phyloP scores from a whole-genome alignment of 2,888 invertebrate genomes.

The Gymnosoma rotundatum region DNA sequence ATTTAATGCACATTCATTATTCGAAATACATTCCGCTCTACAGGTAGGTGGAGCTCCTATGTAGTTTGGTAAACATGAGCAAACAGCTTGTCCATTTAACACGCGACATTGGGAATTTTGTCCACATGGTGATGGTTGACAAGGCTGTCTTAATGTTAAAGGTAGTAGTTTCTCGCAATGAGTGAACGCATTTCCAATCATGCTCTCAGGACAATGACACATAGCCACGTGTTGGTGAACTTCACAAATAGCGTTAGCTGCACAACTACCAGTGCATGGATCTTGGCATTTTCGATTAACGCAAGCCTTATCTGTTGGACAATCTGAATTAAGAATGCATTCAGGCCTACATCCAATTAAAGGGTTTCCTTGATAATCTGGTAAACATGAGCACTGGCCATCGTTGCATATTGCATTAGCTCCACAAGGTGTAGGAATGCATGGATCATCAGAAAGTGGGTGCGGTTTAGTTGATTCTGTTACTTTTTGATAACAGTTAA shows the following conservation, averaged over 20 bases:
- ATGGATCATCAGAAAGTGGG: conserved; percentile 84
- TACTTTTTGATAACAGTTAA: conserved; percentile 84
- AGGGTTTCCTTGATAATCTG: conserved; percentile 86
- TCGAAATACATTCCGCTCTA: conserved; percentile 88
- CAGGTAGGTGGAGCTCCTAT: conserved; percentile 89
- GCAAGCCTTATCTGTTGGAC: conserved; percentile 86
- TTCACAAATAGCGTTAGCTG: conserved; percentile 87
- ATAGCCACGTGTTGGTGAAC: conserved; percentile 88
- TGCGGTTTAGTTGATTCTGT: conserved; percentile 76
- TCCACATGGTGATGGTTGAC: conserved; percentile 88
- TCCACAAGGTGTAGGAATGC: conserved; percentile 88
- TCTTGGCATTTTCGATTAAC: conserved; percentile 87
- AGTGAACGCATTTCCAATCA: conserved; percentile 87
- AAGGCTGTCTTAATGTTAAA: conserved; percentile 83
- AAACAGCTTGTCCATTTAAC: conserved; percentile 85
- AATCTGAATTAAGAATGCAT: conserved; percentile 87
- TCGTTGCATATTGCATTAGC: conserved; percentile 87
- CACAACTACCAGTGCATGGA: conserved; percentile 89
- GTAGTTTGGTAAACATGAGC: conserved; percentile 87
- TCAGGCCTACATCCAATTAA: conserved; percentile 87
- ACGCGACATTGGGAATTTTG: conserved; percentile 88
- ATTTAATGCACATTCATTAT: conserved; percentile 86
- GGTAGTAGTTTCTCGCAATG: conserved; percentile 84
- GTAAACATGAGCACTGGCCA: conserved; percentile 87
- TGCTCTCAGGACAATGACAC: conserved; percentile 87